These are phyloP conservation scores for Dorcus parallelipipedus DNA, from an alignment of 2,888 invertebrate genomes.

Conservation along the genomic window DNA sequence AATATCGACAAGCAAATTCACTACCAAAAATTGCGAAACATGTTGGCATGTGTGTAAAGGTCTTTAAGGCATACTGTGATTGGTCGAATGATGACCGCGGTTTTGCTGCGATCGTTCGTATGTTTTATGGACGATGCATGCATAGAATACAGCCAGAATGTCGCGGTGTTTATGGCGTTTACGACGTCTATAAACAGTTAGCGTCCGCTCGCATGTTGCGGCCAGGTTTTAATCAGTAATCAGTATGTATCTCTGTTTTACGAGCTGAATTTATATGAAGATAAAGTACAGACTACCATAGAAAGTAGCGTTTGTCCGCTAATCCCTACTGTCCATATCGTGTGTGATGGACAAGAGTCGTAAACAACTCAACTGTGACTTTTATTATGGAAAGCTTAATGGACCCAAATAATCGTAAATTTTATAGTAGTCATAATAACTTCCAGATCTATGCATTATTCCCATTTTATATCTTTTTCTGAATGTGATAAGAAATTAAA, in stretches of 20 bases:
- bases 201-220: slow-evolving; percentile 42
- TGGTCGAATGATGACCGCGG: slow-evolving; percentile 23
- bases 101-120: slow-evolving; percentile 24
- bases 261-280: slow-evolving; percentile 41
- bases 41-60: neutral
- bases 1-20: too few species aligned
- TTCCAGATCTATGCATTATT: slow-evolving; percentile 28
- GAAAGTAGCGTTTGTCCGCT: slow-evolving; percentile 32
- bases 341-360: slow-evolving; percentile 33
- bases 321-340: slow-evolving; percentile 9
- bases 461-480: slow-evolving; percentile 20
- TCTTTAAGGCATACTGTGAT: slow-evolving; percentile 19
- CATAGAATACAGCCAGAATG: slow-evolving; percentile 37
- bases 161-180: slow-evolving; percentile 45
- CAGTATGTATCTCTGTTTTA: slow-evolving; percentile 48
- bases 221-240: slow-evolving; percentile 46
- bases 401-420: slow-evolving; percentile 41
- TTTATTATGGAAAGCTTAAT: slow-evolving; percentile 42
- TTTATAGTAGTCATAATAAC: slow-evolving; percentile 31
- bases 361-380: slow-evolving; percentile 39
- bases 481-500: slow-evolving; percentile 18
- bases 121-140: slow-evolving; percentile 32
- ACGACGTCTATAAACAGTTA: slow-evolving; percentile 44
- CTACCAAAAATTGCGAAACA: neutral
- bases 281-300: slow-evolving; percentile 38